Evolutionary conservation across 2,113 vertebrate species (phyloP), one percentile per base, ranked within the genome.

Genomic region (Ondatra zibethicus): DNA sequence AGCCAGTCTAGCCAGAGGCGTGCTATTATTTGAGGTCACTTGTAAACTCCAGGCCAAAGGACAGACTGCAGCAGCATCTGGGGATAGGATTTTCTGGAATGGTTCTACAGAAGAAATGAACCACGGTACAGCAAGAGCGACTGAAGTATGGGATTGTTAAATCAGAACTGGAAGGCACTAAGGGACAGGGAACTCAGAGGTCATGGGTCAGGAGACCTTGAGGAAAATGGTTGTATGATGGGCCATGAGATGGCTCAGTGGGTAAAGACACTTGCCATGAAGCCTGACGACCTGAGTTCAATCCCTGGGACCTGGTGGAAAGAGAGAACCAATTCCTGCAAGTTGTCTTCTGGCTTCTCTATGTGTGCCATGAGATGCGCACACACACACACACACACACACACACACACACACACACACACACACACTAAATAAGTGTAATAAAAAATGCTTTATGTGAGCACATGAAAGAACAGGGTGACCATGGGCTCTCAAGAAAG

Each of bases 131-230:
- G 65, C 58, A 33, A 72, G 52, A 4, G 5, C 27, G 63, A 7
- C 76, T 13, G 45, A 50, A 36, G 58, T 36, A 3, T 17, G 21
- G 33, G 33, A 42, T 1, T 3, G 0, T 0, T 25, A 47, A 6
- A 36, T 14, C 63, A 27, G 45, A 47, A 72, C 29, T 4, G 29
- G 39, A 36, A 73, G n/a, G 25, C 8, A 10, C 72, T 31, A 33
- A 27, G 7, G 63, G 55, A 14, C 14, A 13, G 47, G 2, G 45
- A 55, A 52, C 75, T 68, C 47, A 78, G 39, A 89, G 50, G n/a
- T 0, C 36, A 9, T 0, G 4, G 36, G 65, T 63, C 63, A 16
- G 50, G 47, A 23, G 47, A 63, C 86, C 36, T 13, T 29, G 13
- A 25, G 29, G 68, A 86, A 47, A 12, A 25, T 10, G 39, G 65